Conservation (phyloP, 2,888 invertebrate species). For the Oligia fasciuncula region DNA sequence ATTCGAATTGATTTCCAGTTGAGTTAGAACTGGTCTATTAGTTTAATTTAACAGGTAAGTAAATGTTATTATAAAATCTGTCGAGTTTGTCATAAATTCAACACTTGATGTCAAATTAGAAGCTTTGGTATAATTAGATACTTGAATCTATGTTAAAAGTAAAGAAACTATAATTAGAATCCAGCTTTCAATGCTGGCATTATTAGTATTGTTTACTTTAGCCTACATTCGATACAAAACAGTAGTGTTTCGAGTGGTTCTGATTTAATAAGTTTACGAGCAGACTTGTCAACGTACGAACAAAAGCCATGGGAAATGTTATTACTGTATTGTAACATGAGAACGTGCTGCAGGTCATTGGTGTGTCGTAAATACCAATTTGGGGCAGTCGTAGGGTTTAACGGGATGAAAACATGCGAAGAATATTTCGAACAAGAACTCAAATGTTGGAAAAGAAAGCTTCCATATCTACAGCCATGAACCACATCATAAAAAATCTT, state of each 20-base stretch:
- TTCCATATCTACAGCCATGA: neutral
- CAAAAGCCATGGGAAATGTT: conserved; percentile 74
- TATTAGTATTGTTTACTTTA: conserved; percentile 44
- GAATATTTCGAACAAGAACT: conserved; percentile 9
- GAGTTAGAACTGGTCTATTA: conserved; percentile 15
- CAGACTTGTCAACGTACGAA: conserved; percentile 75
- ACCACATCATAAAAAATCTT: conserved; percentile 21
- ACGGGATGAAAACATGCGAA: conserved; percentile 36
- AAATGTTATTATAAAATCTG: conserved; percentile 33
- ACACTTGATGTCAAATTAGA: conserved; percentile 11
- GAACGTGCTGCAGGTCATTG: conserved; percentile 71
- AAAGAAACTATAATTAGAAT: conserved; percentile 7
- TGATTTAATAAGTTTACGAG: conserved; percentile 76
- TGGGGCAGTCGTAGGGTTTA: conserved; percentile 65
- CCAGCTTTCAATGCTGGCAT: conserved; percentile 11
- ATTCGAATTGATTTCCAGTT: conserved; percentile 47
- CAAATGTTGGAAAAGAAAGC: conserved; percentile 1
- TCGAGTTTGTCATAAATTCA: conserved; percentile 20
- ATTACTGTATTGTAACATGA: conserved; percentile 72
- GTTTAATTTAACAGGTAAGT: conserved; percentile 38
- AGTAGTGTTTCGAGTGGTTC: conserved; percentile 58
- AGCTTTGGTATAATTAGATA: conserved; percentile 7
- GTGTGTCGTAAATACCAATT: conserved; percentile 78
- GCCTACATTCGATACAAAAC: conserved; percentile 36
- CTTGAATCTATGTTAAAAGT: conserved; percentile 1